phyloP scores from a whole-genome alignment of 2,888 invertebrate species.

The Hirtodrosophila duncani region DNA sequence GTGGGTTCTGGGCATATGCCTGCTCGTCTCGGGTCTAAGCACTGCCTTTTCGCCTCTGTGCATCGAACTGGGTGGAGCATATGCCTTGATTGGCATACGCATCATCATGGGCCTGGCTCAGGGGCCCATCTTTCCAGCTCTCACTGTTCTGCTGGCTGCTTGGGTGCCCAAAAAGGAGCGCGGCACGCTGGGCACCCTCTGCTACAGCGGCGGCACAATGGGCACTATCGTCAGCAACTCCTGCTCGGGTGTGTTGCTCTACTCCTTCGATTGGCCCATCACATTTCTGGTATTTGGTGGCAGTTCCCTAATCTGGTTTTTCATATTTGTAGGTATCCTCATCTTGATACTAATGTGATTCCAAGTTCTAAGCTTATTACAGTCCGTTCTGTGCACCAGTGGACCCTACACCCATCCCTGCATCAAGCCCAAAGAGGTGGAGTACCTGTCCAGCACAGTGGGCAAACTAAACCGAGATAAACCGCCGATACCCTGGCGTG shows the following conservation, averaged over 20 bases:
- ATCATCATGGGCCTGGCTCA: constrained; percentile 89
- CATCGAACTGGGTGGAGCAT: constrained; percentile 46
- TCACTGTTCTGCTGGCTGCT: constrained; percentile 86
- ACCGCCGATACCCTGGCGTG: constrained; percentile 83
- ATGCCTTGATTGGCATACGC: constrained; percentile 83
- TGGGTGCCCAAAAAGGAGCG: constrained; percentile 88
- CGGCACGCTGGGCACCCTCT: constrained; percentile 85
- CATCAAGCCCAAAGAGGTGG: constrained; percentile 83
- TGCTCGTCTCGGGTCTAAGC: constrained; percentile 83
- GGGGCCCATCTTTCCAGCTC: constrained; percentile 89
- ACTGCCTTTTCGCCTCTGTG: constrained; percentile 19
- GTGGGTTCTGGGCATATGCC: constrained; percentile 86
- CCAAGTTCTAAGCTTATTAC: not conserved
- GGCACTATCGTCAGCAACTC: constrained; percentile 81
- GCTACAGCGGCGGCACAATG: constrained; percentile 86
- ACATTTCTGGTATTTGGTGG: constrained; percentile 87
- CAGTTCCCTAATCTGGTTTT: constrained; percentile 84
- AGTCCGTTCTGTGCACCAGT: constrained; percentile 81
- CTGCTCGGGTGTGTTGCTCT: constrained; percentile 83
- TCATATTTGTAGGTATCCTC: constrained; percentile 80
- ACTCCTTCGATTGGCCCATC: constrained; percentile 83
- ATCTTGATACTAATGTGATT: not conserved
- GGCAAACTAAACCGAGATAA: constrained; percentile 79
- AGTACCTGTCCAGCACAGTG: constrained; percentile 82
- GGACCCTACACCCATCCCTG: constrained; percentile 83